Conservation (phyloP, 2,888 invertebrate species). For the Cryptosula pallasiana region DNA sequence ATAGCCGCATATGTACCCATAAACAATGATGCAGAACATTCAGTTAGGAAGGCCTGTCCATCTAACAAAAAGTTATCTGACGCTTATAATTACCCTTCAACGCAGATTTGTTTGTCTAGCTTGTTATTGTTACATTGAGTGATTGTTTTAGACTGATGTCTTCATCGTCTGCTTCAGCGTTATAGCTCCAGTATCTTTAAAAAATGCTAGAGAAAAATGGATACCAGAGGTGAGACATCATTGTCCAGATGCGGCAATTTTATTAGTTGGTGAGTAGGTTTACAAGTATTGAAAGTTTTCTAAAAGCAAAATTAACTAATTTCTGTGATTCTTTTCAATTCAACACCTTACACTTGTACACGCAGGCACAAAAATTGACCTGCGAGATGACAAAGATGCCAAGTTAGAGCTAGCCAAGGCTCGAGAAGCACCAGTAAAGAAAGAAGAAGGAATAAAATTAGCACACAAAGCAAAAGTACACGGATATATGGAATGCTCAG, state of each 20-base stretch:
- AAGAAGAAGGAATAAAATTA: constrained; percentile 96
- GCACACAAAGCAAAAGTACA: constrained; percentile 97
- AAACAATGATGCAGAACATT: too few species aligned
- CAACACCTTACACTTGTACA: too few species aligned
- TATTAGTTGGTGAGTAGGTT: constrained; percentile 80
- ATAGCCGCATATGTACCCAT: too few species aligned
- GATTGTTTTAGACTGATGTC: constrained; percentile 81
- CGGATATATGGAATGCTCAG: constrained; percentile 99
- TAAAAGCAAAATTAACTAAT: too few species aligned
- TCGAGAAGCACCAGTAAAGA: constrained; percentile 88
- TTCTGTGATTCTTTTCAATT: too few species aligned
- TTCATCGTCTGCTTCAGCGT: constrained; percentile 99
- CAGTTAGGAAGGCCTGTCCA: constrained; percentile 21
- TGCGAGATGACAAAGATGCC: constrained; percentile 95
- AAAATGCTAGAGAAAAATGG: constrained; percentile 99
- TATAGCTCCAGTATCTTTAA: constrained; percentile 96
- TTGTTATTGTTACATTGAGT: too few species aligned
- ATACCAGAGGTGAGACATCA: constrained; percentile 99
- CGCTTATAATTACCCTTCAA: too few species aligned
- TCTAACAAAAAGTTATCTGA: too few species aligned
- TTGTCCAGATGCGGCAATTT: constrained; percentile 97
- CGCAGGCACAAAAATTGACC: constrained; percentile 97
- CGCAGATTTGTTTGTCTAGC: too few species aligned
- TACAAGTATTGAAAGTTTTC: too few species aligned
- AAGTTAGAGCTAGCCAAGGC: constrained; percentile 83